Evolutionary conservation across 2,797 vertebrate species (phyloP).

Genomic region (Microhierax caerulescens): DNA sequence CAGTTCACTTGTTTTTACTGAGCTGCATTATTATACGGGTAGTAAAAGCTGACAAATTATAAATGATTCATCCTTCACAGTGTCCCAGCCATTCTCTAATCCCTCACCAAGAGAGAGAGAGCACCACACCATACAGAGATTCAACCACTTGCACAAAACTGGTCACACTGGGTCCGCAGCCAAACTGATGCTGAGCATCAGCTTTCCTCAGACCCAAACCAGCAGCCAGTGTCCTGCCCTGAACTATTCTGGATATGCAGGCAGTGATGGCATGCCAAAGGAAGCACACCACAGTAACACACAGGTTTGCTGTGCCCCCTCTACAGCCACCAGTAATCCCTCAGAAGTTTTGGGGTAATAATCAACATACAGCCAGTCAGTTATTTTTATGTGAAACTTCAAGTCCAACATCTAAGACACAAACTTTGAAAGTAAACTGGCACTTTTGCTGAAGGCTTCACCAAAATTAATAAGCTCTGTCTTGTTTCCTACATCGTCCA

Average conservation of each 20-base stretch:
- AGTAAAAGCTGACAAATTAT: background rate
- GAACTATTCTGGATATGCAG: background rate
- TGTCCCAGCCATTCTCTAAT: background rate
- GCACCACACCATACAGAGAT: background rate
- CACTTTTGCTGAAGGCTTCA: background rate
- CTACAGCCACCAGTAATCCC: background rate
- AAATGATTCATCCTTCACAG: background rate
- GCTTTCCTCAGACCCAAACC: background rate
- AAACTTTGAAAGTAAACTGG: background rate
- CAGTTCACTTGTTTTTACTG: background rate
- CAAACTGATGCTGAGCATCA: background rate
- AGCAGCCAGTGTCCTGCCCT: background rate
- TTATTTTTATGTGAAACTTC: background rate
- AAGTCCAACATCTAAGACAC: background rate
- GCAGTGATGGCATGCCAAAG: background rate
- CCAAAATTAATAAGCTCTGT: background rate
- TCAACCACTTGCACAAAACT: background rate
- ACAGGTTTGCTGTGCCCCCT: background rate
- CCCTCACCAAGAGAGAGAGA: background rate
- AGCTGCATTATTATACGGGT: background rate
- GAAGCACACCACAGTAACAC: background rate
- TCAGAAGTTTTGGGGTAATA: background rate
- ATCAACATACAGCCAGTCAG: background rate
- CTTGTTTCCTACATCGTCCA: background rate
- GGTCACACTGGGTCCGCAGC: background rate